Evolutionary conservation across 2,888 invertebrate species (phyloP), one percentile per base, ranked within the genome.

Genomic region (Neoascia interrupta): DNA sequence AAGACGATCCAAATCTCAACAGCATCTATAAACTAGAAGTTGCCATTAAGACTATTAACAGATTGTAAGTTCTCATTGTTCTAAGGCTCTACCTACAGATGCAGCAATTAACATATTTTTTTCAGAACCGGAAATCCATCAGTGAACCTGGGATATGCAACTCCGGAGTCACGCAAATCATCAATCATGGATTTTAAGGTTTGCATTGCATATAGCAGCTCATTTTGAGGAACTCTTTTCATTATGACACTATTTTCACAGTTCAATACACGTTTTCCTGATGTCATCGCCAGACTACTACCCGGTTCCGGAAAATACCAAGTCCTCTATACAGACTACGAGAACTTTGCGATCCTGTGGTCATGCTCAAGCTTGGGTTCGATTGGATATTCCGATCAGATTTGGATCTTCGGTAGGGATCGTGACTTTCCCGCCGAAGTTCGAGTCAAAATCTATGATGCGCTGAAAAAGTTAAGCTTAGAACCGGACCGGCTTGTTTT

Each of bases 301-400:
- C 94, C 94, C 5, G 94, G 94, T 43, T 92, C 93, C 5, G 94
- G 94, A 0, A 91, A 91, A 81, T 94, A 94, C 89, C 91, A 92
- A 87, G 90, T 94, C 43, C 90, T 94, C 18, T 92, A 92, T 84
- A 94, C 94, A 0, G 94, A 94, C 87, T 94, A 94, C 87, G 90
- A 91, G 0, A 91, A 91, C 84, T 94, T 92, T 87, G 94, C 94
- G 31, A 90, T 94, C 75, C 84, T 94, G 47, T 94, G 94, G 92
- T 93, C 94, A 2, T 94, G 94, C 84, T 91, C 92, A 15, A 93
- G 92, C 86, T 90, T 93, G 80, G 92, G 91, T 53, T 85, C 86
- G 1, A 83, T 88, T 5, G 87, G 86, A 10, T 85, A 89, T 89
- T 79, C 90, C 91, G 94, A 94, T 90, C 91, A 92, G 84, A 91